These are phyloP conservation scores for Lucilia cuprina DNA, from an alignment of 1,140 invertebrate genomes.

Conservation along the genomic window DNA sequence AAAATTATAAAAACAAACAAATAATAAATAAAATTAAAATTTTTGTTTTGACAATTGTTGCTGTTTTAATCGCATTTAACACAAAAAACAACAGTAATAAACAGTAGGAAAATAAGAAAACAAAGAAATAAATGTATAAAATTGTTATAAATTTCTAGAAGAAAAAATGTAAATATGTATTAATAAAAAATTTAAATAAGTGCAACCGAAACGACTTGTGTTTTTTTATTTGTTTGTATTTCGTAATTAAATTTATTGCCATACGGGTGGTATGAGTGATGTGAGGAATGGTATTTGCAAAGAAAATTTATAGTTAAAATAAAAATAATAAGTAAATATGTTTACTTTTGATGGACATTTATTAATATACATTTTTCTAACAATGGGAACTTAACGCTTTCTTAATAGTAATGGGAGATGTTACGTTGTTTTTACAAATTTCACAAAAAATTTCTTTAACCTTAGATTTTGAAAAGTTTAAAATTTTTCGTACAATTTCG, in stretches of 20 bases:
- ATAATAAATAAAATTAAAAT: background rate
- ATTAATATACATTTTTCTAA: background rate
- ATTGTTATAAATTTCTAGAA: background rate
- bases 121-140: background rate
- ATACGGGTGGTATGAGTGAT: slow-evolving; percentile 10
- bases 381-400: background rate
- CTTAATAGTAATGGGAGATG: background rate
- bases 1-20: background rate
- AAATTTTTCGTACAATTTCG: too few relatives aligned
- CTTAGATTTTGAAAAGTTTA: too few relatives aligned
- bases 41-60: slow-evolving; percentile 16
- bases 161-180: background rate
- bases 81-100: background rate
- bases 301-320: too few relatives aligned
- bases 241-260: background rate
- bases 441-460: too few relatives aligned
- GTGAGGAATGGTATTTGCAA: too few relatives aligned
- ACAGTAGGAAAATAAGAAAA: background rate
- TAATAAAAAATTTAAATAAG: background rate
- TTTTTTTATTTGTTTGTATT: background rate
- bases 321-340: background rate
- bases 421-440: too few relatives aligned
- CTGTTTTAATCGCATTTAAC: background rate
- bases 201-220: too few relatives aligned
- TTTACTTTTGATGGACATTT: background rate